Evolutionary conservation across 1,140 invertebrate species (phyloP).

Genomic region (Melitaea cinxia): DNA sequence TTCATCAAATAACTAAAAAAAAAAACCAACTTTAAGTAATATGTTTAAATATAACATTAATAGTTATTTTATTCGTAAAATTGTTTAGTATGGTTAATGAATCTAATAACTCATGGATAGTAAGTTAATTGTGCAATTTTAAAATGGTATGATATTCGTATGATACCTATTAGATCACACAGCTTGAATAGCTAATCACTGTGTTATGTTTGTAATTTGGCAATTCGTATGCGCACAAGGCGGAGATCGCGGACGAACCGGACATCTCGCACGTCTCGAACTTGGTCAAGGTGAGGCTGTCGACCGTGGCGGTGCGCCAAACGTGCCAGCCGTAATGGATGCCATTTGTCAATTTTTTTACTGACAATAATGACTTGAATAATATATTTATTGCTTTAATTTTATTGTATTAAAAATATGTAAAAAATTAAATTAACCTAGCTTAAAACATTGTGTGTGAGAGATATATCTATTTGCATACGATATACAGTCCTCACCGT

Average conservation of each 20-base stretch:
- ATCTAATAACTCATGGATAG: no score
- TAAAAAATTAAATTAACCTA: no score
- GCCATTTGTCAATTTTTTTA: constrained; percentile 64
- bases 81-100: no score
- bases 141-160: constrained; percentile 22
- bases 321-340: constrained; percentile 54
- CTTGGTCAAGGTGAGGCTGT: constrained; percentile 73
- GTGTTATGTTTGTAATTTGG: constrained; percentile 42
- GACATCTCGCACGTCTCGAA: constrained; percentile 60
- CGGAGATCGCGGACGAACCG: constrained; percentile 26
- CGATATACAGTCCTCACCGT: no score
- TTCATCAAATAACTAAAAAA: neutral
- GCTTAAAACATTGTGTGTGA: no score
- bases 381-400: constrained; percentile 26
- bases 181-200: neutral
- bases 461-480: no score
- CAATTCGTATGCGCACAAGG: constrained; percentile 56
- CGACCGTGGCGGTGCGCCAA: constrained; percentile 71
- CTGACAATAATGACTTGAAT: constrained; percentile 39
- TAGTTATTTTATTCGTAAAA: no score
- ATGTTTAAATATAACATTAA: no score
- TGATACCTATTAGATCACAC: neutral
- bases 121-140: constrained; percentile 17
- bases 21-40: neutral
- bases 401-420: constrained; percentile 15